phyloP scores from a whole-genome alignment of 2,888 invertebrate species.

The Fabriciana adippe region DNA sequence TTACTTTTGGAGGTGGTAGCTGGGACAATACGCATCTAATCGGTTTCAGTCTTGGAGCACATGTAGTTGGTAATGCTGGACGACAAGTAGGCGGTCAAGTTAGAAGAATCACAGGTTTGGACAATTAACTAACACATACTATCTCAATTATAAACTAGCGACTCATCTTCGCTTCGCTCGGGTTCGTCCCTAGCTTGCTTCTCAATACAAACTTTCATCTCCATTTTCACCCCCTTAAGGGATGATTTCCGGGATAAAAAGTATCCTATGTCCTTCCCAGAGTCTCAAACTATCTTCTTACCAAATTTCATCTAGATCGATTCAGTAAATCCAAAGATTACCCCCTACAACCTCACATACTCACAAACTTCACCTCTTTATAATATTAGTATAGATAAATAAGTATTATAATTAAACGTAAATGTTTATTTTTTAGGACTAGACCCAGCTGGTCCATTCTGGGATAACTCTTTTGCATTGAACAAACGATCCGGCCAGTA shows the following conservation, averaged over 20 bases:
- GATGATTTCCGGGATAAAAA: too few species aligned
- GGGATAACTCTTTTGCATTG: conserved; percentile 57
- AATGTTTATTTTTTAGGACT: conserved; percentile 50
- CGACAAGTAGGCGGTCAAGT: conserved; percentile 45
- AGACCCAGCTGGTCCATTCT: conserved; percentile 67
- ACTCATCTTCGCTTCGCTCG: too few species aligned
- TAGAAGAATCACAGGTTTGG: conserved; percentile 49
- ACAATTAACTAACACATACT: background rate
- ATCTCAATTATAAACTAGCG: background rate
- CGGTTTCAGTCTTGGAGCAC: conserved; percentile 64
- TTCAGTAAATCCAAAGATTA: too few species aligned
- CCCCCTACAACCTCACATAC: too few species aligned
- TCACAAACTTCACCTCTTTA: too few species aligned
- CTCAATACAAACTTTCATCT: too few species aligned
- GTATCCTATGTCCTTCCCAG: too few species aligned
- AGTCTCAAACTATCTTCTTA: too few species aligned
- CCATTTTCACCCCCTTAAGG: too few species aligned
- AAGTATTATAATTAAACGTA: background rate
- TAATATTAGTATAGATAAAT: background rate
- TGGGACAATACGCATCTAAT: conserved; percentile 56
- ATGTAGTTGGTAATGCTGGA: conserved; percentile 58
- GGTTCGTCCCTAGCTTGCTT: too few species aligned
- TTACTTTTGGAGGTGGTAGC: conserved; percentile 50
- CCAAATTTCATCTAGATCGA: too few species aligned
- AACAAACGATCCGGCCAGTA: conserved; percentile 53